Conservation (phyloP, 2,888 invertebrate species). For the Nemotelus pantherinus region DNA sequence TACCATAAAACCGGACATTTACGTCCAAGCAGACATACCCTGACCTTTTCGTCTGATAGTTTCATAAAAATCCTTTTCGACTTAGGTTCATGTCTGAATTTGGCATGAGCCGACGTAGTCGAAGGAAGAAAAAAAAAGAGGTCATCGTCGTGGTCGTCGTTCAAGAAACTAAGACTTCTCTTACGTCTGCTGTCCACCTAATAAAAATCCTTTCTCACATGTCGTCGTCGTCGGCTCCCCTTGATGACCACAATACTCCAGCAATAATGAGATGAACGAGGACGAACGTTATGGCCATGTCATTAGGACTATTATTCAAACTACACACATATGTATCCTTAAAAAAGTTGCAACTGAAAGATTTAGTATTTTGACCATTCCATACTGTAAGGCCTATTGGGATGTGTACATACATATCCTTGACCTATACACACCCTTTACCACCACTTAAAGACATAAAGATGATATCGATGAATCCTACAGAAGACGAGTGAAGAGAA, state of each 20-base stretch:
- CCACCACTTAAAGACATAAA: constrained; percentile 38
- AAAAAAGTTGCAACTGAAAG: constrained; percentile 2
- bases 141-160: not conserved
- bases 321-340: constrained; percentile 24
- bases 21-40: constrained; percentile 13
- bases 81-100: constrained; percentile 6
- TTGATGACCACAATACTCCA: not conserved
- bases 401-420: constrained; percentile 21
- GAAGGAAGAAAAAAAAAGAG: constrained; percentile 3
- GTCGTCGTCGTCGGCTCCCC: constrained; percentile 2
- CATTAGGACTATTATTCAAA: constrained; percentile 41
- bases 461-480: constrained; percentile 36
- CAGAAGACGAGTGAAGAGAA: not conserved
- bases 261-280: not conserved
- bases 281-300: constrained; percentile 17
- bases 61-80: constrained; percentile 23
- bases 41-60: constrained; percentile 15
- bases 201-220: constrained; percentile 35
- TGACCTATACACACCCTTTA: constrained; percentile 40
- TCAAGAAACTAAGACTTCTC: constrained; percentile 25
- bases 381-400: not conserved
- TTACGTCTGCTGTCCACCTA: constrained; percentile 27
- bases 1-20: constrained; percentile 16
- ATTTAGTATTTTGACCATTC: constrained; percentile 15
- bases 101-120: not conserved